Conservation (phyloP, 2,113 vertebrate genomes). For the Morone saxatilis region DNA sequence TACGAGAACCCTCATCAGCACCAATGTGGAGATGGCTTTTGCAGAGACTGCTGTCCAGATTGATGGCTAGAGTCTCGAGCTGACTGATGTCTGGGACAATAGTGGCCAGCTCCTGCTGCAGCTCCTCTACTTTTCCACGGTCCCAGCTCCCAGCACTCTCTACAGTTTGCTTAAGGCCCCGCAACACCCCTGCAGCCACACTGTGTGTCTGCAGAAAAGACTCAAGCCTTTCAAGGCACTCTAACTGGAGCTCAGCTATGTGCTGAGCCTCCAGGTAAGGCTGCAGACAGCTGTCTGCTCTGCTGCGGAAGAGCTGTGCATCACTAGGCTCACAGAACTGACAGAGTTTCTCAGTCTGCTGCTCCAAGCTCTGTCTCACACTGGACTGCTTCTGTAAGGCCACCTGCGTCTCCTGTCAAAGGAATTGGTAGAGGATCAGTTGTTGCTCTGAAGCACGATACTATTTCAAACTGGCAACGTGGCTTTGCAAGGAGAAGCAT, state of each 20-base stretch:
- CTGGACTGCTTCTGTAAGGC: constrained; percentile 86
- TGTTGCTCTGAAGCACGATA: constrained; percentile 3
- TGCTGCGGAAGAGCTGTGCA: constrained; percentile 85
- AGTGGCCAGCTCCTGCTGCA: constrained; percentile 86
- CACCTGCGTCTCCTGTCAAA: constrained; percentile 85
- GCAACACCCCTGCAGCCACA: constrained; percentile 80
- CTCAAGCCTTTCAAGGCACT: constrained; percentile 85
- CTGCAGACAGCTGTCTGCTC: constrained; percentile 89
- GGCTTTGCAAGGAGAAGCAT: neutral
- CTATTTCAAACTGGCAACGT: neutral
- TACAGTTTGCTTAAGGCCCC: constrained; percentile 87
- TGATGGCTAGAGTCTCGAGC: constrained; percentile 87
- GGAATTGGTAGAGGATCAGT: constrained; percentile 10
- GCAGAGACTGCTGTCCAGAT: constrained; percentile 89
- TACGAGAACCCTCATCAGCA: constrained; percentile 83
- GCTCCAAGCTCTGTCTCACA: constrained; percentile 84
- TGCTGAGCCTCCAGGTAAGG: constrained; percentile 89
- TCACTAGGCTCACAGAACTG: constrained; percentile 86
- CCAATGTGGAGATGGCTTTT: constrained; percentile 92
- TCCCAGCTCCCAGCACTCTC: constrained; percentile 91
- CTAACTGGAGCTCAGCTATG: constrained; percentile 85
- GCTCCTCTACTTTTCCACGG: constrained; percentile 87
- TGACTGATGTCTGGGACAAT: constrained; percentile 85
- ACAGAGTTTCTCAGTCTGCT: constrained; percentile 85
- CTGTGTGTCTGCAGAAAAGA: constrained; percentile 86